Evolutionary conservation across 2,113 vertebrate species (phyloP).

Genomic region (Triplophysa dalaica): DNA sequence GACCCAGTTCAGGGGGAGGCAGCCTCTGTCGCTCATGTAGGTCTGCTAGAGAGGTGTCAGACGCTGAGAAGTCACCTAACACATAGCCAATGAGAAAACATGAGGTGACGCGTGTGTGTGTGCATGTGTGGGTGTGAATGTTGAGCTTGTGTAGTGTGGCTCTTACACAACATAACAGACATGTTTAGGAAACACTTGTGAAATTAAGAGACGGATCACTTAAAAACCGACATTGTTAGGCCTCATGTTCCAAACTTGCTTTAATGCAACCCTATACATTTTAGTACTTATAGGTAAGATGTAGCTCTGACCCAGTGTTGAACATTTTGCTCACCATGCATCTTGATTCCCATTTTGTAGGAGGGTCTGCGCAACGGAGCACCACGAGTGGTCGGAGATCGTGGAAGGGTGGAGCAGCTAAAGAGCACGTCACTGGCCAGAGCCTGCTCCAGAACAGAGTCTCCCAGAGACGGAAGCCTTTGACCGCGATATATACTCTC

Average conservation of each 20-base stretch:
- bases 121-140: constrained; percentile 15
- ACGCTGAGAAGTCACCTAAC: constrained; percentile 93
- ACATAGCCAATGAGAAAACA: constrained; percentile 56
- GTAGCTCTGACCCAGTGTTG: background rate
- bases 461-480: constrained; percentile 82
- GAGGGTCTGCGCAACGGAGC: constrained; percentile 90
- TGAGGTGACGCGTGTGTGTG: constrained; percentile 42
- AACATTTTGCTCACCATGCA: constrained; percentile 80
- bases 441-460: constrained; percentile 78
- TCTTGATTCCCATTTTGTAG: constrained; percentile 92
- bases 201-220: background rate
- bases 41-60: constrained; percentile 97
- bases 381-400: constrained; percentile 90
- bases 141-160: background rate
- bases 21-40: constrained; percentile 88
- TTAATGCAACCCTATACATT: too few relatives aligned
- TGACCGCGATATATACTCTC: constrained; percentile 97
- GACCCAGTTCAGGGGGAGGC: constrained; percentile 86
- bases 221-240: too few relatives aligned
- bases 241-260: too few relatives aligned
- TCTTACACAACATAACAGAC: background rate
- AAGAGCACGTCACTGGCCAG: constrained; percentile 90
- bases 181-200: background rate
- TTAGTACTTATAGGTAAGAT: too few relatives aligned
- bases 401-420: constrained; percentile 89